phyloP scores from a whole-genome alignment of 2,113 vertebrate genomes.

The Illadopsis cleaveri region DNA sequence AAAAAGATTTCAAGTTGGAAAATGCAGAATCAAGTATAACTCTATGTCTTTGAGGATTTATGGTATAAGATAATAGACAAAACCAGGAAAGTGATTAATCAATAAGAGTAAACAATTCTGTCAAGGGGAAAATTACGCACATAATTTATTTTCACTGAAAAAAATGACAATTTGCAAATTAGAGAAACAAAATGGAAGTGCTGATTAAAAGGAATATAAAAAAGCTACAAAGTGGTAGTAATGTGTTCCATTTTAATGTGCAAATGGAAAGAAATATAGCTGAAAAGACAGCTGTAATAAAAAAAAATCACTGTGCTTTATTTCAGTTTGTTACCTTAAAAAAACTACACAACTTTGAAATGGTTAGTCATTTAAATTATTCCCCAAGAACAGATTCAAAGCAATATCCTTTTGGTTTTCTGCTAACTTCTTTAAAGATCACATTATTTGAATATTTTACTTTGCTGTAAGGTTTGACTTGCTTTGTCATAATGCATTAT shows the following conservation, averaged over 20 bases:
- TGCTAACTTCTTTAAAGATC: not conserved
- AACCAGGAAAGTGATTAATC: not conserved
- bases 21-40: not conserved
- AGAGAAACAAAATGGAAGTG: constrained; percentile 13
- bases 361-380: not conserved
- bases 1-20: constrained; percentile 1
- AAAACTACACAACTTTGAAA: not conserved
- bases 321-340: not conserved
- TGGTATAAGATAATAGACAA: constrained; percentile 1
- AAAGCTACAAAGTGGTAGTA: not conserved
- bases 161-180: constrained; percentile 11
- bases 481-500: not conserved
- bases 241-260: not conserved
- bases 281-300: constrained; percentile 13
- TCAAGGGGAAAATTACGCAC: not conserved
- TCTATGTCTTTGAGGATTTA: not conserved
- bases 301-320: not conserved
- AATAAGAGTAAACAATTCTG: constrained; percentile 30
- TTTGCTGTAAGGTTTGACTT: not conserved
- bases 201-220: constrained; percentile 36
- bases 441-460: not conserved
- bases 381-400: not conserved
- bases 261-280: constrained; percentile 19
- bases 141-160: constrained; percentile 30
- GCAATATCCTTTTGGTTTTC: not conserved